These are phyloP conservation scores for Chelon auratus DNA, from an alignment of 2,797 vertebrate species.

Conservation along the genomic window DNA sequence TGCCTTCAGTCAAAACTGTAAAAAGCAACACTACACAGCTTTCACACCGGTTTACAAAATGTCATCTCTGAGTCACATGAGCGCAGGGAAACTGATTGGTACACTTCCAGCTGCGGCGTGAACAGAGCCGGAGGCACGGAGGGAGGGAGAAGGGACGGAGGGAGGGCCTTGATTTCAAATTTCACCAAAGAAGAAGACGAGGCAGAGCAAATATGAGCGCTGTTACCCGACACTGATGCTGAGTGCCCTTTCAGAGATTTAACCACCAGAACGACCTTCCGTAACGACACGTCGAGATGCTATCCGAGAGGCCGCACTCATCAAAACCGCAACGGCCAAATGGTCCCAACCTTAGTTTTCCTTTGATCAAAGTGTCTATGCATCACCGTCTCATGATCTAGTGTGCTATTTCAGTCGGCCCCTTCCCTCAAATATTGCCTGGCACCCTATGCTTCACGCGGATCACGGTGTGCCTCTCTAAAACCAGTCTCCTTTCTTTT, in stretches of 20 bases:
- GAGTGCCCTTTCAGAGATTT: slow-evolving; percentile 74
- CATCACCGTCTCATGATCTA: slow-evolving; percentile 64
- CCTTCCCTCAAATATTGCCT: slow-evolving; percentile 17
- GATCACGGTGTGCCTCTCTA: slow-evolving; percentile 31
- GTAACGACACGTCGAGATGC: slow-evolving; percentile 68
- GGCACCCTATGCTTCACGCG: neutral
- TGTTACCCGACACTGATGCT: slow-evolving; percentile 70
- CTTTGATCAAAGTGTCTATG: slow-evolving; percentile 71
- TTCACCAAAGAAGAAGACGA: slow-evolving; percentile 24
- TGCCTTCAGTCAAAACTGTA: slow-evolving; percentile 3
- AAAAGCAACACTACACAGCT: neutral
- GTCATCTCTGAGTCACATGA: slow-evolving; percentile 10
- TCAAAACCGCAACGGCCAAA: slow-evolving; percentile 76
- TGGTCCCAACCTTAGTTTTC: slow-evolving; percentile 65
- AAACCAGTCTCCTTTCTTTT: slow-evolving; percentile 31
- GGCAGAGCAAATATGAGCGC: slow-evolving; percentile 41
- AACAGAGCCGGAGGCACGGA: neutral
- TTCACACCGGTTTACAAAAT: slow-evolving; percentile 21
- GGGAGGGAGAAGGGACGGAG: neutral
- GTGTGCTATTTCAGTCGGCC: slow-evolving; percentile 75
- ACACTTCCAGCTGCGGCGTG: slow-evolving; percentile 1
- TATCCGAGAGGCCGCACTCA: slow-evolving; percentile 67
- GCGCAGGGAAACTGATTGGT: slow-evolving; percentile 15
- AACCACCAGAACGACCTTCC: slow-evolving; percentile 77
- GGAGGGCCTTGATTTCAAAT: slow-evolving; percentile 50